phyloP scores from a whole-genome alignment of 2,113 vertebrate species.

The Sus scrofa region DNA sequence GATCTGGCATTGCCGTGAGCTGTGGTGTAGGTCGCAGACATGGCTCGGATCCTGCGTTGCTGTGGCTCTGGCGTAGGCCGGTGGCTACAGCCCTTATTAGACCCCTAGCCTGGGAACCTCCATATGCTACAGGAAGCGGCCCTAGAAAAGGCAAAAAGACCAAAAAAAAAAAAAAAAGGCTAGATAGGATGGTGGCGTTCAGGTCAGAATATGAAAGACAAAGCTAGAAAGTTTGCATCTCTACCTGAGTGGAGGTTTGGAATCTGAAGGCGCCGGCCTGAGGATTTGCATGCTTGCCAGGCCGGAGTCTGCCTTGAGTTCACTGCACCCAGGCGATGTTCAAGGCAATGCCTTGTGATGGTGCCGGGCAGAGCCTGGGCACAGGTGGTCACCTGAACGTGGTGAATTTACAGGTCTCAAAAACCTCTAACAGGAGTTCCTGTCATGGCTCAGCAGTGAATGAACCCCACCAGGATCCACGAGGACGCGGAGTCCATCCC shows the following conservation, averaged over 20 bases:
- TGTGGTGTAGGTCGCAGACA: too few relatives aligned
- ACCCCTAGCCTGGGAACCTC: too few relatives aligned
- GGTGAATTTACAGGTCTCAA: neutral
- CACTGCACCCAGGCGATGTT: neutral
- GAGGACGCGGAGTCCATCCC: too few relatives aligned
- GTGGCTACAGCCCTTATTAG: too few relatives aligned
- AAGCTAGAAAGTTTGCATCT: neutral
- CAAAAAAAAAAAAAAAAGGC: neutral
- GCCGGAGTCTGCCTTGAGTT: neutral
- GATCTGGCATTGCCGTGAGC: too few relatives aligned
- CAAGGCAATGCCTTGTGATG: neutral
- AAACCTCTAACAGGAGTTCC: neutral
- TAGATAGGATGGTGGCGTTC: neutral
- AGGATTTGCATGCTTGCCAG: neutral
- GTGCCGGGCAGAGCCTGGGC: neutral
- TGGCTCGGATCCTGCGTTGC: too few relatives aligned
- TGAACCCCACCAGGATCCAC: too few relatives aligned
- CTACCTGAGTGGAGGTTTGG: neutral
- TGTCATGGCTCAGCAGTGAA: too few relatives aligned
- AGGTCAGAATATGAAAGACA: neutral
- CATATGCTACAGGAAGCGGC: too few relatives aligned
- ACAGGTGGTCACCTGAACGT: too few relatives aligned
- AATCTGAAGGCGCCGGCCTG: neutral
- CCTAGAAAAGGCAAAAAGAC: neutral
- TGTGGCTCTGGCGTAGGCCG: too few relatives aligned